Evolutionary conservation across 2,888 invertebrate genomes (phyloP).

Genomic region (Nemoura dubitans): DNA sequence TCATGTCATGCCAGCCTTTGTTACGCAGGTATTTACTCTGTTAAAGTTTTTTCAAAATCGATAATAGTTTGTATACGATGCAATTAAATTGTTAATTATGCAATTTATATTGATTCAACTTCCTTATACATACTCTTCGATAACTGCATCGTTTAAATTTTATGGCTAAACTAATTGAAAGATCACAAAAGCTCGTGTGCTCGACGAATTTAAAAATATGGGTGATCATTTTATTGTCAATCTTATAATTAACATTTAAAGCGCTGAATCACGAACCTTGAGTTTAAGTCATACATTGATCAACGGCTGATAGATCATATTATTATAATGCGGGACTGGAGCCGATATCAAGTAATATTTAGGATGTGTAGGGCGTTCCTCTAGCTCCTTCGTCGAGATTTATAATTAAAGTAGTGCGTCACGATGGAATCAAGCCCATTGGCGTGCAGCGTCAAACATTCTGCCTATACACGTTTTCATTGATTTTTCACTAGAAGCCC

Average conservation of each 20-base stretch:
- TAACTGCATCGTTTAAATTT: background rate
- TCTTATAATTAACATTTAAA: background rate
- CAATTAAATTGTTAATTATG: too few species aligned
- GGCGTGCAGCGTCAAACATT: constrained; percentile 9
- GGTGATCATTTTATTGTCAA: background rate
- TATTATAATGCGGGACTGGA: background rate
- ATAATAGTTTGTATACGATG: too few species aligned
- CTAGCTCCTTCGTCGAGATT: constrained; percentile 26
- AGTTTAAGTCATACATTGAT: background rate
- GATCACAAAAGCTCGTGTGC: background rate
- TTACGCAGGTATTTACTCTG: too few species aligned
- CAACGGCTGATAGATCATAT: background rate
- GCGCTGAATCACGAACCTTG: background rate
- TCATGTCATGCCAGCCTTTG: too few species aligned
- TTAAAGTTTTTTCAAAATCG: too few species aligned
- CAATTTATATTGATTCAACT: background rate
- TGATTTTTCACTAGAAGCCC: background rate
- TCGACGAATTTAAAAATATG: background rate
- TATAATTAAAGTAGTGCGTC: constrained; percentile 37
- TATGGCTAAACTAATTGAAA: background rate
- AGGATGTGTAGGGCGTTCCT: constrained; percentile 1
- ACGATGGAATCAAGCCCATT: background rate
- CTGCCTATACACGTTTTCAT: constrained; percentile 8
- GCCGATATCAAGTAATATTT: background rate
- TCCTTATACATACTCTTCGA: background rate